Conservation (phyloP, 2,113 vertebrate species). For the Probosciger aterrimus region DNA sequence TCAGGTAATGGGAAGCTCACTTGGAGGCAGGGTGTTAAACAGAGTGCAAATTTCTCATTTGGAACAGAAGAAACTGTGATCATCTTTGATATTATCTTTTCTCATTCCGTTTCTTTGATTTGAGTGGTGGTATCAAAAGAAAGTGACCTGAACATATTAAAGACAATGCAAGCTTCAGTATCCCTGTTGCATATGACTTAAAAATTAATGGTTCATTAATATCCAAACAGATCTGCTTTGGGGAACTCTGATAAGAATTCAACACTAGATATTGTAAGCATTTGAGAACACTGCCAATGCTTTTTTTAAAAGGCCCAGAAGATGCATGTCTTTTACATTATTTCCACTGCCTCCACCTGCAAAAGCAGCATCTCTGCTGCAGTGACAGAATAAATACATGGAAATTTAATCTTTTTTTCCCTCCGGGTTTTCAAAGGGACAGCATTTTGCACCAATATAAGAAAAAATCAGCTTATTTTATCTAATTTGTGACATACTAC, state of each 20-base stretch:
- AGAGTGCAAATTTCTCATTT: not conserved
- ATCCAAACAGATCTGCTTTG: not conserved
- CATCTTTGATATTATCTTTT: not conserved
- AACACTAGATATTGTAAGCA: not conserved
- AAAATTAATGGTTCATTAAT: slow-evolving; percentile 43
- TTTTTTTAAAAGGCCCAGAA: not conserved
- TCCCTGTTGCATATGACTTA: not conserved
- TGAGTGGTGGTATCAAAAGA: slow-evolving; percentile 10
- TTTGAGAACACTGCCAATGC: not conserved
- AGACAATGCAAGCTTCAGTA: not conserved
- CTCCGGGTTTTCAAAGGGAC: not conserved
- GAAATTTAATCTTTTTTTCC: not conserved
- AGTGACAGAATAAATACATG: not conserved
- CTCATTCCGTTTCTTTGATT: not conserved
- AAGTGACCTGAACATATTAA: slow-evolving; percentile 36
- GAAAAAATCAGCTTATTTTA: not conserved
- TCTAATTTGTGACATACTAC: not conserved
- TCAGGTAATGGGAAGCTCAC: not conserved
- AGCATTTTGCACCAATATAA: not conserved
- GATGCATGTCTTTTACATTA: not conserved
- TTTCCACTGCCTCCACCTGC: not conserved
- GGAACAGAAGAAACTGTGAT: not conserved
- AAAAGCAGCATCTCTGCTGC: not conserved
- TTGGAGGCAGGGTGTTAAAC: not conserved
- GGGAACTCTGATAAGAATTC: not conserved